Evolutionary conservation across 53 echinoderm and acorn worm species (phyloP), one percentile per base, ranked within the genome.

Genomic region (Paracentrotus lividus): DNA sequence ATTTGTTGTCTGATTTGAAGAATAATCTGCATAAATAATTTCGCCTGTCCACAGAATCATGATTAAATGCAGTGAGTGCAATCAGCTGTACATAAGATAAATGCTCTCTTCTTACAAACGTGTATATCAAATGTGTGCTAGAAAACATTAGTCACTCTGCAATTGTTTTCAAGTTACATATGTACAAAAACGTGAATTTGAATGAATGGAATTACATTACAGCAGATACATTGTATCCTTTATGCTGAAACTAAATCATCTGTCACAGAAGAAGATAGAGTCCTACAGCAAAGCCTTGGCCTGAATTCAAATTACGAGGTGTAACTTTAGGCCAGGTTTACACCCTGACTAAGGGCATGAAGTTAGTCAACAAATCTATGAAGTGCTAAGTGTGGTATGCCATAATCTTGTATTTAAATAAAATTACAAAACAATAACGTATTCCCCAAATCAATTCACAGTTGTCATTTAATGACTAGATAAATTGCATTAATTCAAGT

Each of bases 21-120:
- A 81, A 81, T 81, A 81, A 81, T 81, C 81, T 81, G 81, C 81
- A 81, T 81, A 81, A 81, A 81, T 81, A 81, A 15, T 45, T 81
- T 47, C 81, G 26, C 47, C 47, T 26, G 21, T 6, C 44, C 20
- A 15, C 26, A 4, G 0, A 49, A 81, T 8, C n/a, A n/a, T n/a
- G n/a, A 81, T 81, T 21, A 45, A 3, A 47, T 81, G 47, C 24
- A 45, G 81, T 9, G 81, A 81, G 45, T 40, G 15, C 72, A 38
- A 32, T 36, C 40, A 1, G 32, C 18, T 44, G 43, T 45, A 81
- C 7, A 81, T 47, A 44, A 81, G n/a, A 45, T 81, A n/a, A 47
- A 45, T 24, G 24, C 20, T 81, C 47, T 45, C 47, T 38, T 81
- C 5, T 5, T 29, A 45, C 26, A 47, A 47, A 47, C 47, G 47